Evolutionary conservation across 2,888 invertebrate species (phyloP).

Genomic region (Antheraea assamensis): DNA sequence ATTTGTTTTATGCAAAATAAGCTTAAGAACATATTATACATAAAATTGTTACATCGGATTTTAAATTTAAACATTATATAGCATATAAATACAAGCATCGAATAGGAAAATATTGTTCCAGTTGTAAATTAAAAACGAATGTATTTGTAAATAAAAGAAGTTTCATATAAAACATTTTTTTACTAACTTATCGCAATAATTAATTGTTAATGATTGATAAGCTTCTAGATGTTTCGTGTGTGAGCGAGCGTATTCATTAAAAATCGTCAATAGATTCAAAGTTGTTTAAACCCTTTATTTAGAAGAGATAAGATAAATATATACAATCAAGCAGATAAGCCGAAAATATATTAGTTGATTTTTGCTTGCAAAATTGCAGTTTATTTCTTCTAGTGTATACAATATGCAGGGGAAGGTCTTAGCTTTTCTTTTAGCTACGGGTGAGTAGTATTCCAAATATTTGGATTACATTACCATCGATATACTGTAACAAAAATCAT

Average conservation of each 20-base stretch:
- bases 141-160: neutral
- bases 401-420: constrained; percentile 5
- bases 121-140: neutral
- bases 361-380: neutral
- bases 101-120: too few relatives aligned
- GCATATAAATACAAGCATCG: too few relatives aligned
- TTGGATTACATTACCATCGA: neutral
- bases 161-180: neutral
- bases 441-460: neutral
- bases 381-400: neutral
- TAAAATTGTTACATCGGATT: too few relatives aligned
- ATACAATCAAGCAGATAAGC: neutral
- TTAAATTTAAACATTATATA: too few relatives aligned
- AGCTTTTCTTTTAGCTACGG: neutral
- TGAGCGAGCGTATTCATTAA: neutral
- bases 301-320: constrained; percentile 10
- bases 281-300: neutral
- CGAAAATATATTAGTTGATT: constrained; percentile 5
- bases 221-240: neutral
- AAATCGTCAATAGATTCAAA: neutral
- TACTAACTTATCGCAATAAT: neutral
- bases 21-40: too few relatives aligned
- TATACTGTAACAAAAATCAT: neutral
- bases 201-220: neutral
- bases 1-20: too few relatives aligned